phyloP scores from a whole-genome alignment of 2,113 vertebrate genomes.

The Catagonus wagneri region DNA sequence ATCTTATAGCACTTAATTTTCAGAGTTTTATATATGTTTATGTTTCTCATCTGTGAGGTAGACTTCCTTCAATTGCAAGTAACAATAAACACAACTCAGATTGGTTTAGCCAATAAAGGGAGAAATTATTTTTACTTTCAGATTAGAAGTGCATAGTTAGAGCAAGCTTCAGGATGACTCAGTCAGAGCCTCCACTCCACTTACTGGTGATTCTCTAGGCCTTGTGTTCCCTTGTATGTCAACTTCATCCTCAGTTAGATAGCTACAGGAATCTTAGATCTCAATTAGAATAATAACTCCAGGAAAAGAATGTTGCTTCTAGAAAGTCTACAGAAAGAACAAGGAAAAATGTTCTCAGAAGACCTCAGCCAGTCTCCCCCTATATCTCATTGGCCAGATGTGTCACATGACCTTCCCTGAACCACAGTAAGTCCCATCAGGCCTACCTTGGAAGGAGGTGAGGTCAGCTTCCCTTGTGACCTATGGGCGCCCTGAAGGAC shows the following conservation, averaged over 20 bases:
- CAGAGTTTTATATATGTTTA: not conserved
- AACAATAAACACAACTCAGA: not conserved
- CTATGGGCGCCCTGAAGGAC: not conserved
- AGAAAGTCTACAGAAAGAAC: not conserved
- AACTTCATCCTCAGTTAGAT: not conserved
- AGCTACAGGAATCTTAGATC: not conserved
- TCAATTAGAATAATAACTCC: not conserved
- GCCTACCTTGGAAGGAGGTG: accelerated
- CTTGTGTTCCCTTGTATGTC: not conserved
- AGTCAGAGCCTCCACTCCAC: not conserved
- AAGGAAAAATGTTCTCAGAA: not conserved
- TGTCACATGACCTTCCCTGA: not conserved
- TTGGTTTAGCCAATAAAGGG: not conserved
- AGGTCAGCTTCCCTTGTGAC: not conserved
- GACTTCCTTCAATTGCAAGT: not conserved
- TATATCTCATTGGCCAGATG: not conserved
- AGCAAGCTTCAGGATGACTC: not conserved
- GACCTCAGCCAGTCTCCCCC: not conserved
- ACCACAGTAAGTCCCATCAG: accelerated
- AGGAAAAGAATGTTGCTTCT: not conserved
- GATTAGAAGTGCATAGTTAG: not conserved
- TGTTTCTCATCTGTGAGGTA: not conserved
- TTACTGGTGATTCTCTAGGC: not conserved
- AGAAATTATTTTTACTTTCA: not conserved
- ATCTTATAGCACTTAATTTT: not conserved